Evolutionary conservation across 1,140 invertebrate species (phyloP).

Genomic region (Drosophila eugracilis): DNA sequence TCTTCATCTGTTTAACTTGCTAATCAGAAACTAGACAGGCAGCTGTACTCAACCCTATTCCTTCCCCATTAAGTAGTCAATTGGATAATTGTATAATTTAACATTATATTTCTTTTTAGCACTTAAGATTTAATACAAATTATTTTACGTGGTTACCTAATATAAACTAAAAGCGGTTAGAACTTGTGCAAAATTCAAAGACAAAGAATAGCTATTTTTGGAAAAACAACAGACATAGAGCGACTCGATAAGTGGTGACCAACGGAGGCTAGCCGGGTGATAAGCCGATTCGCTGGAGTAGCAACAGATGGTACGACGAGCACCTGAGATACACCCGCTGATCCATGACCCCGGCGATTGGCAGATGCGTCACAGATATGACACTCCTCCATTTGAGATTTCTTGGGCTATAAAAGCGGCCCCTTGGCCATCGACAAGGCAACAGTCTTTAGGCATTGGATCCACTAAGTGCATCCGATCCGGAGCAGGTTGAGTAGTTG

Average conservation of each 20-base stretch:
- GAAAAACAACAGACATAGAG: too few relatives aligned
- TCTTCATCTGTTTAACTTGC: not conserved
- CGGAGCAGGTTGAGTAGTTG: conserved; percentile 72
- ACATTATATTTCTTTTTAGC: too few relatives aligned
- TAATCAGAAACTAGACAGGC: too few relatives aligned
- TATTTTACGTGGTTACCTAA: too few relatives aligned
- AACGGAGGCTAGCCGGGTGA: conserved; percentile 10
- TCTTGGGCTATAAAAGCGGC: conserved; percentile 53
- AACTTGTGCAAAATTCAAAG: not conserved
- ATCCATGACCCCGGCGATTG: conserved; percentile 6
- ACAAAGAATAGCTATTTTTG: not conserved
- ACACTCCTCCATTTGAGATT: conserved; percentile 4
- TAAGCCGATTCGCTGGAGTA: conserved; percentile 39
- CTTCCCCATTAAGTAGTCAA: too few relatives aligned
- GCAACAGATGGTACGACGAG: conserved; percentile 35
- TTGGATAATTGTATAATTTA: too few relatives aligned
- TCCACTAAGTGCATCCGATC: conserved; percentile 58
- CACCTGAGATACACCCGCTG: conserved; percentile 43
- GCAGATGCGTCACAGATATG: conserved; percentile 1
- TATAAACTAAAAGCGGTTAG: too few relatives aligned
- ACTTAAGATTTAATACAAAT: too few relatives aligned
- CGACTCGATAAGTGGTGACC: conserved; percentile 10
- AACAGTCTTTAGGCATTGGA: conserved; percentile 84
- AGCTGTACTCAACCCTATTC: too few relatives aligned
- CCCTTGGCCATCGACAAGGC: conserved; percentile 2